Evolutionary conservation across 30 jellyfish, hydroid and myxozoan genomes (phyloP), one percentile per base, ranked within the genome.

Genomic region (Rhopilema esculentum): DNA sequence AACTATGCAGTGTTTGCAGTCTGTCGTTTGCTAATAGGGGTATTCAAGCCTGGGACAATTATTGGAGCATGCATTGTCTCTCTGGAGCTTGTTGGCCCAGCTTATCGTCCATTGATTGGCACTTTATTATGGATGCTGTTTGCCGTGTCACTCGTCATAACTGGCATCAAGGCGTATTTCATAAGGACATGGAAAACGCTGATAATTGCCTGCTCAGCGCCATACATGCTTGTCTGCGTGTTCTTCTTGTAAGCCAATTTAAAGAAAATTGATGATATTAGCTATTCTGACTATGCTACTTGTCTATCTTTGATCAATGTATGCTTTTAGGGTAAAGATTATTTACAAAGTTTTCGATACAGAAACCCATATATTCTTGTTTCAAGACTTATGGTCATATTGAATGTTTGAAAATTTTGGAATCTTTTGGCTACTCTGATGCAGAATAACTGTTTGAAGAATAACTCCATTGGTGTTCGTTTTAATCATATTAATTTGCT

Each of bases 81-180:
- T 28, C 63, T 82, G 4, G 98, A 92, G 65, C 24, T 80, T 27
- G 76, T 72, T n/a, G 91, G 97, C 8, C 97, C 98, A 24, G 72
- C 32, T 49, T 86, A 8, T 27, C 84, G 97, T 24, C 97, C 98
- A 12, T 29, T 82, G 29, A 65, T 88, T 16, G 94, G 95, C n/a
- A 69, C 75, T 1, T 40, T 80, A 2, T 74, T 92, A 23, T 86
- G 82, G 80, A 66, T 75, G 24, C 74, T 76, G 80, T 77, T 80
- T 75, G 64, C 97, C 19, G 0, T 92, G 52, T 94, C 91, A 19
- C 68, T 92, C 32, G 86, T 71, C 17, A 40, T 73, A 0, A 51
- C 87, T 26, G 98, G 98, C 9, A 22, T 92, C 22, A 84, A 76
- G 17, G 98, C 98, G 16, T 29, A 25, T 65, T 49, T 18, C 72